Evolutionary conservation across 1,140 invertebrate species (phyloP).

Genomic region (Zeugodacus cucurbitae): DNA sequence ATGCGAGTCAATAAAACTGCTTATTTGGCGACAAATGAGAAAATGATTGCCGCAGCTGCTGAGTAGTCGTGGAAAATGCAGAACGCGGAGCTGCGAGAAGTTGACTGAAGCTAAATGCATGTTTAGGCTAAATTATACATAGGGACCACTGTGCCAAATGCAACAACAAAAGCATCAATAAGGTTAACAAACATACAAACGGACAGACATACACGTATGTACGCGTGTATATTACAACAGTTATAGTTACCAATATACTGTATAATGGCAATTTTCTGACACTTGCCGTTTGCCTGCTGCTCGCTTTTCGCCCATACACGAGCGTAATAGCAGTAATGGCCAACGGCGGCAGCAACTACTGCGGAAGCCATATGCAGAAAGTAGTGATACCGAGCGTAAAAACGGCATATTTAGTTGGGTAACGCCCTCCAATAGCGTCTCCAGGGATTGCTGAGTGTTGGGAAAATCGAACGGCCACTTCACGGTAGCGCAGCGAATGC

Average conservation of each 20-base stretch:
- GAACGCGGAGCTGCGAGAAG: neutral
- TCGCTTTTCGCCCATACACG: neutral
- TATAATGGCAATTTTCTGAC: neutral
- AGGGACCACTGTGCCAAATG: constrained; percentile 44
- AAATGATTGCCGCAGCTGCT: constrained; percentile 41
- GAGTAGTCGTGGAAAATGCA: constrained; percentile 43
- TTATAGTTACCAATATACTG: neutral
- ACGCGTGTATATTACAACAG: neutral
- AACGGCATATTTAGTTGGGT: constrained; percentile 52
- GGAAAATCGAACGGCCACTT: neutral
- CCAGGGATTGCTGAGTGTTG: too few relatives aligned
- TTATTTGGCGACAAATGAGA: constrained; percentile 48
- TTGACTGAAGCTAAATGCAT: neutral
- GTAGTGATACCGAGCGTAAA: constrained; percentile 25
- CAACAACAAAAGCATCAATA: neutral
- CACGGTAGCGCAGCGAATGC: constrained; percentile 13
- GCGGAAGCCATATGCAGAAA: constrained; percentile 64
- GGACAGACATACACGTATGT: neutral
- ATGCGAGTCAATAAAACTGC: constrained; percentile 16
- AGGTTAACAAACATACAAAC: neutral
- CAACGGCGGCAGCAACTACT: neutral
- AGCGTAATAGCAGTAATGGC: neutral
- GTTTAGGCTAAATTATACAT: constrained; percentile 64
- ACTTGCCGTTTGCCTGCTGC: neutral
- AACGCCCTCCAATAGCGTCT: constrained; percentile 41